Evolutionary conservation across 2,113 vertebrate genomes (phyloP), one percentile per base, ranked within the genome.

Genomic region (Cynopterus brachyotis): DNA sequence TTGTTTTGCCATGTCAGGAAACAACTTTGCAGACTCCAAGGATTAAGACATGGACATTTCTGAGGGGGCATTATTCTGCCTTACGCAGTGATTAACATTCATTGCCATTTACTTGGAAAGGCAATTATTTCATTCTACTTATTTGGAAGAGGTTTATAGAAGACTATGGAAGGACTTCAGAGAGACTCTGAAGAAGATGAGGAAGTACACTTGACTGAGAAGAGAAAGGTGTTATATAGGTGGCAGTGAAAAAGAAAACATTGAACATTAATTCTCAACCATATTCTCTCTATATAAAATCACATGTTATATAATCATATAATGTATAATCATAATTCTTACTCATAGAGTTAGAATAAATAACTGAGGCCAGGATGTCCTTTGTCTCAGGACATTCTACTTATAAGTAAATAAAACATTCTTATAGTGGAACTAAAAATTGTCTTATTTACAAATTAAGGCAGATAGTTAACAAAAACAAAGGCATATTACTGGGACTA

Each of bases 361-460:
- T 57, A 91, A 57, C 8, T 84, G 47, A 22, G 28, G 10, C 69
- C 30, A 57, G 73, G 69, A 40, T 89, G 40, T 50, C 24, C 67
- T 42, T 3, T n/a, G 28, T n/a, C 66, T 91, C 28, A 88, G 9
- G 42, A 30, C 9, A 78, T 40, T 89, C n/a, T 62, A 84, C 35
- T 89, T 86, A 16, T 24, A 89, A 72, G 20, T 55, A 90, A 76
- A 22, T 76, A 76, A 95, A 95, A 75, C 76, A 84, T 80, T 81
- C 26, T 64, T 84, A 67, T 37, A 20, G 8, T 3, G 35, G 35
- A 90, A 47, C 12, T 40, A 79, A 40, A 8, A 53, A 32, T 70
- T 94, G 19, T 30, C 16, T 69, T 94, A 87, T 69, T 82, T 94
- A 83, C 5, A 79, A 89, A 55, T 66, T 87, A 95, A 96, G 50